A percentile compares a stretch with the other conserved stretches of the same genome.
Evolutionary conservation across 2,797 vertebrate genomes (phyloP).

Genomic region (Tympanoctomys barrerae): DNA sequence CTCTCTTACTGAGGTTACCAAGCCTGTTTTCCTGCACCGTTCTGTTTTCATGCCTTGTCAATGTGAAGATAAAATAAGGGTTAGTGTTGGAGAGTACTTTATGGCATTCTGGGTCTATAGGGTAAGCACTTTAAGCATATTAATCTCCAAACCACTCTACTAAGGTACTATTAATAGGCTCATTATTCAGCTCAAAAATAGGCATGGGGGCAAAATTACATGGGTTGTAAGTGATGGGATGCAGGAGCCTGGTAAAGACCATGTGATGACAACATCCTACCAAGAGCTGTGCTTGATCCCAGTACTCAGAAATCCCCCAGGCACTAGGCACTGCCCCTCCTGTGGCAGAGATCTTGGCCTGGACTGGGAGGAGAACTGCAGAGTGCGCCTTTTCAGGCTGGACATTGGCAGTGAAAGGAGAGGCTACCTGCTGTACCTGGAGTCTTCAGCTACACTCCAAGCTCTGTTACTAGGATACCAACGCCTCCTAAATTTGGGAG

Average conservation of each 20-base stretch:
- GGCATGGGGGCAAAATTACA: background rate
- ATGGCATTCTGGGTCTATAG: background rate
- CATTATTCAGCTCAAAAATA: constrained; percentile 20
- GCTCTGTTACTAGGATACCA: background rate
- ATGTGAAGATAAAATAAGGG: constrained; percentile 8
- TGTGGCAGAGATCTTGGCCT: background rate
- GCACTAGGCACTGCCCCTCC: background rate
- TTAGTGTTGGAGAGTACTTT: background rate
- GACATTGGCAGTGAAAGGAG: background rate
- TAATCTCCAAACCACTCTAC: background rate
- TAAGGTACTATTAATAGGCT: background rate
- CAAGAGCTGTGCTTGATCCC: background rate
- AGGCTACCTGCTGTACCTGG: background rate
- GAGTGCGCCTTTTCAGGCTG: background rate
- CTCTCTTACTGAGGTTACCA: constrained; percentile 46
- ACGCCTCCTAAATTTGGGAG: background rate
- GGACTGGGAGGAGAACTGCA: background rate
- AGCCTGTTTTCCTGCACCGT: constrained; percentile 17
- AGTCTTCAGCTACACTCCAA: background rate
- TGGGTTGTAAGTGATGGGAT: background rate
- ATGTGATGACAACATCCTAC: background rate
- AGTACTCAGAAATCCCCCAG: background rate
- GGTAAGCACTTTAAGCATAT: background rate
- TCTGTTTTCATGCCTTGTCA: constrained; percentile 29
- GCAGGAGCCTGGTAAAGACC: background rate